Evolutionary conservation across 2,113 vertebrate species (phyloP), one percentile per base, ranked within the genome.

Genomic region (Scomber scombrus): DNA sequence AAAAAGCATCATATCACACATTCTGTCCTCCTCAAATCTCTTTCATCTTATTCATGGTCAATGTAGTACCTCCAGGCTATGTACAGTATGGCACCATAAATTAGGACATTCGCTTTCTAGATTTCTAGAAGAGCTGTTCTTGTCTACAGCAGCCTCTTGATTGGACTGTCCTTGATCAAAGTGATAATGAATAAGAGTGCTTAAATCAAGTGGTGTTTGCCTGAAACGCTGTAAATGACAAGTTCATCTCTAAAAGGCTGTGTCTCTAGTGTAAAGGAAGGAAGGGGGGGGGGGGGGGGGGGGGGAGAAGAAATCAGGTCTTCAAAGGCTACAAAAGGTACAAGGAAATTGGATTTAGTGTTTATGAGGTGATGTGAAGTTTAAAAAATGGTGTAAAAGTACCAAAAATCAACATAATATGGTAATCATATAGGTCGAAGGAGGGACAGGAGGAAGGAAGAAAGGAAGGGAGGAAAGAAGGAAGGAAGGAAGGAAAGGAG

Each of bases 41-140:
- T 86, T 92, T 85, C 63, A 81, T 90, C 74, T 80, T 19, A 47
- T 52, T 70, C 66, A 74, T 71, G 78, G 88, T 78, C 85, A 73
- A 11, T 49, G 55, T 45, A 2, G 58, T 15, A 57, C 58, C 85
- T 86, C 78, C 31, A 21, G 86, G 86, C 88, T 23, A n/a, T 46
- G 76, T n/a, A 50, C 56, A 57, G 62, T 56, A 52, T 12, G 47
- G 64, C 67, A 49, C n/a, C 75, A 40, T 62, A 85, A 70, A 77
- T 55, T 47, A 67, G 11, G 72, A 43, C 78, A 0, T 15, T 2
- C 3, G 50, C 4, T 19, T 60, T 65, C 54, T 4, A 57, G 29
- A 46, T 62, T 81, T n/a, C n/a, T 68, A 57, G 71, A 75, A 31
- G 86, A 69, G 67, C 71, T 1, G 61, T 61, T 78, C 75, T 45